Base-by-base conservation (phyloP, 2,113 vertebrate species). In the Aleadryas rufinucha region DNA sequence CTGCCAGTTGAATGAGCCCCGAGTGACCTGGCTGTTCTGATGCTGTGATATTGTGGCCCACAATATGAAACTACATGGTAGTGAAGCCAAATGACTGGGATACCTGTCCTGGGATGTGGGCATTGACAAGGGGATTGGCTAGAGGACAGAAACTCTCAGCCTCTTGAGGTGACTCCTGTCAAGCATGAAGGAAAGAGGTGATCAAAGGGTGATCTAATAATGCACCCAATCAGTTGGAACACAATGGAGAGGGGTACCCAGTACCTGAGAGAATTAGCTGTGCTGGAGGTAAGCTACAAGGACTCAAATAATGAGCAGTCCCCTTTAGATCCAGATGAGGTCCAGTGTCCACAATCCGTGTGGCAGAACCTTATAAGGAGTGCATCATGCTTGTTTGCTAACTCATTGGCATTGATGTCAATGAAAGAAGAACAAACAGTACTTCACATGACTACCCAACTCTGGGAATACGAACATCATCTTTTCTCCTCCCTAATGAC, bases 31-130 rank as follows among this genome's bases (percentile, higher is more conserved):
- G 18, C 11, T 2, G 3, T 28, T 13, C 14, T 47, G 23, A 47
- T 33, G 4, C 57, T 54, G 22, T 18, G 22, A 23, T 54, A 47
- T 64, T 28, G 11, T 28, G 41, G 14, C 9, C 14, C 15, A 39
- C 0, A 0, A 39, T 39, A 64, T 19, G 18, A 64, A 84, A 23
- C 41, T 33, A 28, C n/a, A 19, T 39, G 41, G 6, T 54, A 39
- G 22, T 18, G 23, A 54, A 64, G 22, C 22, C 28, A 72, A 14
- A 28, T 2, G 45, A 6, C n/a, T 37, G 33, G 28, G 9, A 33
- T 54, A 2, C 9, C 9, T 47, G 13, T 39, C 3, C 22, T 45
- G n/a, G 5, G 1, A 33, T 47, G 11, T 15, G 1, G 69, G 1
- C 12, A 33, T 15, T 64, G 59, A 33, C 7, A 33, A 23, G 3